phyloP scores from a whole-genome alignment of 2,113 vertebrate genomes.

The Peromyscus leucopus region DNA sequence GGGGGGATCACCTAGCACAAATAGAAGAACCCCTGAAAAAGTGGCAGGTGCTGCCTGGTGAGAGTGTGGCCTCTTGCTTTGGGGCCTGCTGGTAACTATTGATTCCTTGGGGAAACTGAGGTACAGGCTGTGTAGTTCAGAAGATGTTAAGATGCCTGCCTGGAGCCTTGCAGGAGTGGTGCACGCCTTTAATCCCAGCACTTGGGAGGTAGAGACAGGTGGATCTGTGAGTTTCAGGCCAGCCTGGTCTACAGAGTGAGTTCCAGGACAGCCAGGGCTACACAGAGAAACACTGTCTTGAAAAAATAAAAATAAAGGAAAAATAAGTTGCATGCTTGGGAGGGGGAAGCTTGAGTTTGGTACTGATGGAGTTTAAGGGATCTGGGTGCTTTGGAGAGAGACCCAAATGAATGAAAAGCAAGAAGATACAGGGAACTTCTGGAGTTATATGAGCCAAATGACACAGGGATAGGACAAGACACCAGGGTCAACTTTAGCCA shows the following conservation, averaged over 20 bases:
- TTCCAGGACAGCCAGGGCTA: neutral
- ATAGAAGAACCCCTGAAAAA: neutral
- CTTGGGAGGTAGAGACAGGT: neutral
- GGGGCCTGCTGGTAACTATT: too few species aligned
- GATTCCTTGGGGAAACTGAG: neutral
- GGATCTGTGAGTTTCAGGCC: neutral
- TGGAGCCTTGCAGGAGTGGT: neutral
- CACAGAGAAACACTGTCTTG: neutral
- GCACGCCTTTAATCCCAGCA: neutral
- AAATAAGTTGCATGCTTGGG: neutral
- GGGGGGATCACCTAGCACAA: fast-evolving
- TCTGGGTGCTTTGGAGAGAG: neutral
- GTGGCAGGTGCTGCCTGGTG: fast-evolving
- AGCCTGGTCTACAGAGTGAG: neutral
- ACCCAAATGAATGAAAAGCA: neutral
- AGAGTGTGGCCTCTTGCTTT: neutral
- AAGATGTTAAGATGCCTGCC: neutral
- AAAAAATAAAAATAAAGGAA: neutral
- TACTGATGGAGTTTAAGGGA: neutral
- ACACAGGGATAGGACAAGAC: fast-evolving
- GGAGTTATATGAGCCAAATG: fast-evolving
- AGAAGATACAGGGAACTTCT: neutral
- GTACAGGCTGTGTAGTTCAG: fast-evolving
- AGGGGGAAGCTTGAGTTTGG: neutral
- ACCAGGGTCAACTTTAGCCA: fast-evolving